Evolutionary conservation across 1,140 invertebrate genomes (phyloP).

Genomic region (Nasonia giraulti): DNA sequence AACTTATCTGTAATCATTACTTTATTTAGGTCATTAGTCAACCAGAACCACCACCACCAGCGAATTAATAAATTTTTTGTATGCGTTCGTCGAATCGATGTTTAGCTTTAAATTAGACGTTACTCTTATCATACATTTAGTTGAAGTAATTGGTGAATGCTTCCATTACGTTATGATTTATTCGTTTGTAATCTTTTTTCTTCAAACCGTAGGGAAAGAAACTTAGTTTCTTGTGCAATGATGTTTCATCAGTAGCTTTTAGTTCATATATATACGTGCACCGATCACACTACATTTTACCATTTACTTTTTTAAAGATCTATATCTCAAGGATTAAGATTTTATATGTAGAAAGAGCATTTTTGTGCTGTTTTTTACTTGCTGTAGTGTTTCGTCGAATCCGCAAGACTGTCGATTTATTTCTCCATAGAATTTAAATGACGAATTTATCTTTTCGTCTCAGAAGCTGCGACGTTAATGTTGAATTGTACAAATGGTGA

Average conservation of each 20-base stretch:
- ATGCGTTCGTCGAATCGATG: not conserved
- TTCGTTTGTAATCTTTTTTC: conserved; percentile 29
- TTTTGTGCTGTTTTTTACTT: conserved; percentile 29
- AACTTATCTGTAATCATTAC: conserved; percentile 17
- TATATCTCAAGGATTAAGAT: conserved; percentile 17
- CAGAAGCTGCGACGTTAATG: conserved; percentile 3
- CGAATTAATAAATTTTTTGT: conserved; percentile 35
- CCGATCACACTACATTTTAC: conserved; percentile 19
- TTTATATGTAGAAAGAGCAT: conserved; percentile 13
- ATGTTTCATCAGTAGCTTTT: conserved; percentile 23
- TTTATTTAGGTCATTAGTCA: conserved; percentile 27
- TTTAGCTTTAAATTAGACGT: conserved; percentile 39
- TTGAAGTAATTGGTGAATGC: conserved; percentile 39
- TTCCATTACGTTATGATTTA: conserved; percentile 29
- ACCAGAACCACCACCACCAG: conserved; percentile 18
- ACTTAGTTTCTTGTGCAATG: conserved; percentile 44
- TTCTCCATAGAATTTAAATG: conserved; percentile 12
- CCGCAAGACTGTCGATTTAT: conserved; percentile 38
- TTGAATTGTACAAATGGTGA: conserved; percentile 31
- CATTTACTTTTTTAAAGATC: conserved; percentile 32
- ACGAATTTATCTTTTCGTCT: conserved; percentile 17
- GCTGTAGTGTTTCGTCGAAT: conserved; percentile 39
- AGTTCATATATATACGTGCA: conserved; percentile 24
- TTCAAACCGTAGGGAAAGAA: conserved; percentile 14
- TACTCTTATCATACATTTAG: conserved; percentile 26